phyloP scores from a whole-genome alignment of 2,113 vertebrate genomes.

The Eudyptes chrysolophus region DNA sequence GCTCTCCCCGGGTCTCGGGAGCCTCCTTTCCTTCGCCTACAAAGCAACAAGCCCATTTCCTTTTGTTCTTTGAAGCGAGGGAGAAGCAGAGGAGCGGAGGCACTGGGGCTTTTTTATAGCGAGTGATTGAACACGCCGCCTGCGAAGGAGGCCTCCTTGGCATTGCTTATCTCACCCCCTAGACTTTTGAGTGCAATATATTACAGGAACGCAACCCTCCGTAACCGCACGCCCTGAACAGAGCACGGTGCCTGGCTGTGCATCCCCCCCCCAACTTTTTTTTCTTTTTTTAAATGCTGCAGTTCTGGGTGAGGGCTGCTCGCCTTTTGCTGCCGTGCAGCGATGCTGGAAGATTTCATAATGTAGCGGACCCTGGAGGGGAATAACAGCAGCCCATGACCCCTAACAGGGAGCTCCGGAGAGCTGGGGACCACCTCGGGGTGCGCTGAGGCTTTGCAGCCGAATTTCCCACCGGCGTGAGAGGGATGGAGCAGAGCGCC shows the following conservation, averaged over 20 bases:
- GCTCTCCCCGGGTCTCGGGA: not conserved
- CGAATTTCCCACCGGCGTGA: accelerated
- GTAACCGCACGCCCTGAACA: not conserved
- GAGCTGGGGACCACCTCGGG: accelerated
- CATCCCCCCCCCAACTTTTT: not conserved
- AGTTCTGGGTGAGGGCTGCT: not conserved
- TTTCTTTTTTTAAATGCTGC: not conserved
- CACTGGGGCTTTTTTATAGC: not conserved
- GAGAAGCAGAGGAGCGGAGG: not conserved
- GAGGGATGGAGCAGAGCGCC: not conserved
- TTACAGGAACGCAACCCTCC: not conserved
- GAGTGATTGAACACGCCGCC: not conserved
- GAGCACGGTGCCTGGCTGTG: accelerated
- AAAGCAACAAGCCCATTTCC: not conserved
- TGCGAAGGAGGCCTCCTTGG: not conserved
- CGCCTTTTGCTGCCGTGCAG: accelerated
- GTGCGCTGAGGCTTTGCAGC: not conserved
- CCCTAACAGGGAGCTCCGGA: not conserved
- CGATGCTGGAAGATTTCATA: not conserved
- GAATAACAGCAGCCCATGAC: not conserved
- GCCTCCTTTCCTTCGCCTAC: not conserved
- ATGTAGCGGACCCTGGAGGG: not conserved
- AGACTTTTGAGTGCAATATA: not conserved
- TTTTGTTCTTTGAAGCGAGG: not conserved
- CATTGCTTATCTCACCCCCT: not conserved